These are phyloP conservation scores for Mastigias papua DNA, from an alignment of 30 jellyfish, hydroid and myxozoan genomes.

Conservation along the genomic window DNA sequence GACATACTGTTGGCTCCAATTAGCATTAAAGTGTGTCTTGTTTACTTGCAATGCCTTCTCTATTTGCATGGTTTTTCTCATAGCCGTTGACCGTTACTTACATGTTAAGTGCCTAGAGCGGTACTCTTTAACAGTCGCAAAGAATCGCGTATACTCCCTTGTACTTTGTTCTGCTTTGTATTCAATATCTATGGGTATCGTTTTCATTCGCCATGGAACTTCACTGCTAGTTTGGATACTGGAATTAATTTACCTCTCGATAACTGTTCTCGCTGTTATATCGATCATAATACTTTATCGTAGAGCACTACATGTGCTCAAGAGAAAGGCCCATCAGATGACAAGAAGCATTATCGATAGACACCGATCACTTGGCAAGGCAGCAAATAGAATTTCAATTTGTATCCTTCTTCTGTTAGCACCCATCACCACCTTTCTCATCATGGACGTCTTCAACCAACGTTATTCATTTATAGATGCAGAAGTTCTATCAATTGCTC, in stretches of 20 bases:
- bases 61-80: background rate
- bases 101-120: background rate
- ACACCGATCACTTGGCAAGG: background rate
- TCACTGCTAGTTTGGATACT: background rate
- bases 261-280: background rate
- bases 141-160: background rate
- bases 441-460: background rate
- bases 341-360: background rate
- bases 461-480: background rate
- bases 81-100: background rate
- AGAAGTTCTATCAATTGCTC: background rate
- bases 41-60: background rate
- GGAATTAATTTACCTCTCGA: background rate
- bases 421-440: background rate
- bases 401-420: background rate
- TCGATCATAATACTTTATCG: background rate
- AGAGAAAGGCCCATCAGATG: background rate
- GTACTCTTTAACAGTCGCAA: background rate
- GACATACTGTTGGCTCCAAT: background rate
- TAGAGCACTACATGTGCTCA: background rate
- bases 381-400: slow-evolving; percentile 3
- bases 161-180: background rate
- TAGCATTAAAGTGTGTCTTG: background rate
- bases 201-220: background rate
- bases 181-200: background rate